Evolutionary conservation across 2,797 vertebrate species (phyloP).

Genomic region (Mormyrops boulengeri): DNA sequence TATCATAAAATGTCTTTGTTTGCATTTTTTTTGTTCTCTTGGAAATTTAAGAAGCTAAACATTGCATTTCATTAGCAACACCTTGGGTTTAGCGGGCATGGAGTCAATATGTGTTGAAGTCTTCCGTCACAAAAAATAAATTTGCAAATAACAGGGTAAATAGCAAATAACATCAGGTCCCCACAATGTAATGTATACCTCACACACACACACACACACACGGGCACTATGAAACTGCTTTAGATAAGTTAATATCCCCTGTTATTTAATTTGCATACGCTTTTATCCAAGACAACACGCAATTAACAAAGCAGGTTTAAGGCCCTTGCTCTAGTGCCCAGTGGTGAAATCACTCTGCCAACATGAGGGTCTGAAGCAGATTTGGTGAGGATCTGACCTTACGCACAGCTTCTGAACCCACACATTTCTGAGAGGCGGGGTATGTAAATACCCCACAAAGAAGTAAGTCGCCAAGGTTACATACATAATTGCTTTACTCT

Average conservation of each 20-base stretch:
- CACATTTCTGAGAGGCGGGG: neutral
- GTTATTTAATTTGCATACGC: neutral
- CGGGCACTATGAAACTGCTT: neutral
- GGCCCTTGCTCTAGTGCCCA: neutral
- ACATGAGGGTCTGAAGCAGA: neutral
- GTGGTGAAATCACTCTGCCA: neutral
- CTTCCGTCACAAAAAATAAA: neutral
- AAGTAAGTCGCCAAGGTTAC: neutral
- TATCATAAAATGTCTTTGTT: conserved; percentile 82
- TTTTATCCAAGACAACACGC: neutral
- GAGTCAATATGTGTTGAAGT: neutral
- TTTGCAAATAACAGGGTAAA: neutral
- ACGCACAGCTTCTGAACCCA: neutral
- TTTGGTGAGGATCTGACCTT: neutral
- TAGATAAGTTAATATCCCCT: neutral
- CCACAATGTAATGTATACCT: neutral
- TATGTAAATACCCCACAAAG: neutral
- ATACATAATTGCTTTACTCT: neutral
- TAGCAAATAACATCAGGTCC: neutral
- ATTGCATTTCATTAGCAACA: conserved; percentile 41
- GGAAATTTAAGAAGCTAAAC: conserved; percentile 71
- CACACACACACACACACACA: neutral
- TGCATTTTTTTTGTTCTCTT: conserved; percentile 63
- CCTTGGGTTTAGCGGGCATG: no score
- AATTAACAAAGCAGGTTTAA: neutral